Evolutionary conservation across 2,797 vertebrate genomes (phyloP).

Genomic region (Onychomys torridus): DNA sequence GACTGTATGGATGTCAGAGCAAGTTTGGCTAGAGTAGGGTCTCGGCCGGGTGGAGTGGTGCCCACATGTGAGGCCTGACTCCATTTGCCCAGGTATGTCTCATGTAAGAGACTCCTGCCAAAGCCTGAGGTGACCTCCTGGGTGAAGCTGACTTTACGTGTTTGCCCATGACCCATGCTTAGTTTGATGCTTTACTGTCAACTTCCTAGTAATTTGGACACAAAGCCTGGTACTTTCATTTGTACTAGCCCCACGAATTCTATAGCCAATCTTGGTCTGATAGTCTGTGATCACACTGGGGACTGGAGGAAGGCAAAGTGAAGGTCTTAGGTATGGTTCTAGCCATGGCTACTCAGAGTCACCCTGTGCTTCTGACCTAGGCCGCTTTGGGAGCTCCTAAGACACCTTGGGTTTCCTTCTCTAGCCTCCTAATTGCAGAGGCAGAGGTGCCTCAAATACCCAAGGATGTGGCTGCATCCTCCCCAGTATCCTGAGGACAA

Average conservation of each 20-base stretch:
- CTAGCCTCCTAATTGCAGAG: neutral
- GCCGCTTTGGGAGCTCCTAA: neutral
- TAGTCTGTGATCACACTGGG: neutral
- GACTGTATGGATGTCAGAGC: constrained; percentile 86
- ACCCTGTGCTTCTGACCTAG: neutral
- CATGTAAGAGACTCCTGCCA: neutral
- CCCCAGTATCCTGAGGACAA: neutral
- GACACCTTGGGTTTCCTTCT: neutral
- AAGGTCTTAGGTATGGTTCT: neutral
- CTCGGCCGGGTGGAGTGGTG: neutral
- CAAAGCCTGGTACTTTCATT: neutral
- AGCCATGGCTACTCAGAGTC: neutral
- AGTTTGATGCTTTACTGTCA: too few species aligned
- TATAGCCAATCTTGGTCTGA: neutral
- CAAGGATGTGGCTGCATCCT: neutral
- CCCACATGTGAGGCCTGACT: neutral
- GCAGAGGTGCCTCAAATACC: neutral
- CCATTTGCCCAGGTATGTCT: neutral
- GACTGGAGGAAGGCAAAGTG: neutral
- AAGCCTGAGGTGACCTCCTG: neutral
- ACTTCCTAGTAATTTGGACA: neutral
- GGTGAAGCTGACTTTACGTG: neutral
- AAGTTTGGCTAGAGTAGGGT: neutral
- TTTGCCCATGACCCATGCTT: rapidly evolving
- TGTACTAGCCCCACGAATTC: neutral